Conservation (phyloP, 2,113 vertebrate species). For the Thinocorus orbignyianus region DNA sequence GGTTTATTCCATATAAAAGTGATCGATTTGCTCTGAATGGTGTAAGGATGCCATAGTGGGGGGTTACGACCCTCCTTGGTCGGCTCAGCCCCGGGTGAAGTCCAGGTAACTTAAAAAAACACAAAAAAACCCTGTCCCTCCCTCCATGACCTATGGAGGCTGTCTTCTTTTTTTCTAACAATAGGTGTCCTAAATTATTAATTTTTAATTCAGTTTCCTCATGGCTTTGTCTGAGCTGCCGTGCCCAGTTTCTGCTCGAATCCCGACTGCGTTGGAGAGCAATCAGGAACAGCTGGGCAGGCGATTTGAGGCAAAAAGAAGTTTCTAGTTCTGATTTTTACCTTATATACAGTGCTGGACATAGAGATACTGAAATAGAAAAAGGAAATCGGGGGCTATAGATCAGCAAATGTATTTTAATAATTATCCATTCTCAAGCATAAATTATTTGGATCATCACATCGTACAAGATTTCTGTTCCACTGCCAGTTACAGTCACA, state of each 20-base stretch:
- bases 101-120: neutral
- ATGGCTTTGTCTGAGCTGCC: fast-evolving
- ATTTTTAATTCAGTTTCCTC: neutral
- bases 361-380: neutral
- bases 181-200: neutral
- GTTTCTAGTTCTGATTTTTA: neutral
- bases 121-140: too few species aligned
- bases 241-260: fast-evolving
- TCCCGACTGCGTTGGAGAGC: neutral
- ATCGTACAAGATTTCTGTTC: too few species aligned
- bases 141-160: too few species aligned
- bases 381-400: neutral
- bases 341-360: fast-evolving
- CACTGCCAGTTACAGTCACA: neutral
- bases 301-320: neutral
- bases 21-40: fast-evolving
- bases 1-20: fast-evolving
- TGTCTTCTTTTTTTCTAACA: neutral
- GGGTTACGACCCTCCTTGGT: fast-evolving
- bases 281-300: fast-evolving
- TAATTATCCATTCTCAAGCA: neutral
- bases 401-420: fast-evolving
- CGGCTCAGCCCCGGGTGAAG: fast-evolving
- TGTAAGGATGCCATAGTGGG: fast-evolving
- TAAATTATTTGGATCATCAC: neutral